Evolutionary conservation across 2,113 vertebrate species (phyloP).

Genomic region (Eudyptes chrysolophus): DNA sequence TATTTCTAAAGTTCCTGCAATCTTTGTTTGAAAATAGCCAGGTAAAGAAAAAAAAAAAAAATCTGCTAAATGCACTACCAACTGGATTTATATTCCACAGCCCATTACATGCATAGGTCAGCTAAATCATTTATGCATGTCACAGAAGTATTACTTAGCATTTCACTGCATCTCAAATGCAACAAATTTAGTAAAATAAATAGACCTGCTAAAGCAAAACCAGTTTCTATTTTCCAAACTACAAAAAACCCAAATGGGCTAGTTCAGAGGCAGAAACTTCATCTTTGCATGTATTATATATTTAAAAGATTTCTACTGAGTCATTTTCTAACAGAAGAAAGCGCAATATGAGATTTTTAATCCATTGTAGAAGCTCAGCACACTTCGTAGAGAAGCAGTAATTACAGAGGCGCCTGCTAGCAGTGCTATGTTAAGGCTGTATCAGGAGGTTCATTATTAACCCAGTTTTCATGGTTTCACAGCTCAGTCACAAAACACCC

Average conservation of each 20-base stretch:
- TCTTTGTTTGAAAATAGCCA: not conserved
- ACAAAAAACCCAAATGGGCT: not conserved
- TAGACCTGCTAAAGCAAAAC: not conserved
- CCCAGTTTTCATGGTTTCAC: slow-evolving; percentile 15
- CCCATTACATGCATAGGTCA: not conserved
- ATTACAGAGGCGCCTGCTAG: slow-evolving; percentile 30
- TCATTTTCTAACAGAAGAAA: slow-evolving; percentile 23
- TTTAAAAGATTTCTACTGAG: not conserved
- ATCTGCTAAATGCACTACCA: not conserved
- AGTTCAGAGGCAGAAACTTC: not conserved
- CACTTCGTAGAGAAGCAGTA: not conserved
- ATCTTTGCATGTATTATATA: not conserved
- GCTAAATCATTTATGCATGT: not conserved
- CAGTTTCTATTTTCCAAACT: not conserved
- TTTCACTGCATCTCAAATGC: not conserved
- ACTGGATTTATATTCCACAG: not conserved
- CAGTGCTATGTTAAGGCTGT: not conserved
- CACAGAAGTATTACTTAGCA: not conserved
- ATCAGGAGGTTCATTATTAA: not conserved
- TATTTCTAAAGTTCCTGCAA: not conserved
- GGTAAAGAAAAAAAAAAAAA: not conserved
- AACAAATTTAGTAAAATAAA: not conserved
- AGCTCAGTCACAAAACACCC: not conserved
- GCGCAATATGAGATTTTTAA: not conserved
- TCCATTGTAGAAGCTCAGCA: not conserved